A percentile compares a stretch with the other conserved stretches of the same genome.
Conservation (phyloP, 2,797 vertebrate genomes). For the Sylvia borin region DNA sequence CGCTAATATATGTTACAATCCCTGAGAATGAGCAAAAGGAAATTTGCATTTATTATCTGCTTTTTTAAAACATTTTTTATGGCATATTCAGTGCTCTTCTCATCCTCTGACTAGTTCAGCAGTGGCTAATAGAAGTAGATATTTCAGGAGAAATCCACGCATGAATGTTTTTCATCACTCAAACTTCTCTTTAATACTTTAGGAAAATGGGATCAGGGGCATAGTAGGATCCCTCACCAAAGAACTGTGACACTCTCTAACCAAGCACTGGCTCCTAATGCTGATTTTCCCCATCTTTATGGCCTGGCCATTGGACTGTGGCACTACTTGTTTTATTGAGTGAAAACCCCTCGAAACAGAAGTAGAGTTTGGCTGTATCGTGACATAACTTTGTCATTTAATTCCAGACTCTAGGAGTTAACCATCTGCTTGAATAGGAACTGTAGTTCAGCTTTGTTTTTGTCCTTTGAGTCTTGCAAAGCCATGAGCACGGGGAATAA, state of each 20-base stretch:
- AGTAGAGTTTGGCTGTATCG: background rate
- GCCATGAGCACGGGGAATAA: background rate
- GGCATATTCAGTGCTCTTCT: background rate
- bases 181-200: background rate
- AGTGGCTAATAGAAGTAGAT: background rate
- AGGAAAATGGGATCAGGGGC: background rate
- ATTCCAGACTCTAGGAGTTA: background rate
- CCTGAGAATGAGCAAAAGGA: constrained; percentile 32
- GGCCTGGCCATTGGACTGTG: background rate
- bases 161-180: background rate
- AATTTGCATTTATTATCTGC: constrained; percentile 35
- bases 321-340: background rate
- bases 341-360: background rate
- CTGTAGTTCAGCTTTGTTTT: background rate
- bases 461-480: background rate
- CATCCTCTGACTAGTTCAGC: constrained; percentile 9
- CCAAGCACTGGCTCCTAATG: background rate
- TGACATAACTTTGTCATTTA: background rate
- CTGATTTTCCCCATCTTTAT: background rate
- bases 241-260: background rate
- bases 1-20: constrained; percentile 39
- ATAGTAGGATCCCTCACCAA: background rate
- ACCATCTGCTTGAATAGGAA: background rate
- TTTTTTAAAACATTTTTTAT: constrained; percentile 11
- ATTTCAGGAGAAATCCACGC: constrained; percentile 22